These are phyloP conservation scores for Nephrotoma flavescens DNA, from an alignment of 2,888 invertebrate species.

Conservation along the genomic window DNA sequence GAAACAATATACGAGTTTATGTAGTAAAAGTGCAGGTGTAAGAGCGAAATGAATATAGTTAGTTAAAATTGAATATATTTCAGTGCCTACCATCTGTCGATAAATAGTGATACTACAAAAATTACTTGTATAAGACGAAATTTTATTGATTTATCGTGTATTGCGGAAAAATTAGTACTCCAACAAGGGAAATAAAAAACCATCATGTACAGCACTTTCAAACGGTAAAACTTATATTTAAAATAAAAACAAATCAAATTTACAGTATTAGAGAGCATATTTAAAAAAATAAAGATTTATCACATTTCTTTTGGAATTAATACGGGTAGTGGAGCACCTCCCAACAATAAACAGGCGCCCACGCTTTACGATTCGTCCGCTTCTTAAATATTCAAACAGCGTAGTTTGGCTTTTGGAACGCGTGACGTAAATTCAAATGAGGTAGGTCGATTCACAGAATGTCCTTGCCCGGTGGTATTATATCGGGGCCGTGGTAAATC, in stretches of 20 bases:
- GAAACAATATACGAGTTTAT: not conserved
- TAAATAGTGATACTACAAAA: not conserved
- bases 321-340: not conserved
- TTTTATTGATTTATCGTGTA: not conserved
- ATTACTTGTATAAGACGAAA: not conserved
- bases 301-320: not conserved
- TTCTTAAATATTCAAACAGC: conserved; percentile 62
- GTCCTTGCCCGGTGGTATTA: conserved; percentile 28
- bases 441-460: conserved; percentile 32
- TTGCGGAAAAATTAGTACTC: not conserved
- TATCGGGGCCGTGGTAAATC: conserved; percentile 17
- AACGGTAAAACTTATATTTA: not conserved
- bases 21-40: not conserved
- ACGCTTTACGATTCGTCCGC: not conserved
- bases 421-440: conserved; percentile 55
- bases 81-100: not conserved
- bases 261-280: not conserved
- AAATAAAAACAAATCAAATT: not conserved
- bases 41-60: not conserved
- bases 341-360: not conserved
- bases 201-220: not conserved
- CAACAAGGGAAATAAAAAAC: not conserved
- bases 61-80: not conserved
- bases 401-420: conserved; percentile 58
- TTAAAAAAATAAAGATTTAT: not conserved